phyloP scores from a whole-genome alignment of 2,797 vertebrate species.

The Hoplostethus atlanticus region DNA sequence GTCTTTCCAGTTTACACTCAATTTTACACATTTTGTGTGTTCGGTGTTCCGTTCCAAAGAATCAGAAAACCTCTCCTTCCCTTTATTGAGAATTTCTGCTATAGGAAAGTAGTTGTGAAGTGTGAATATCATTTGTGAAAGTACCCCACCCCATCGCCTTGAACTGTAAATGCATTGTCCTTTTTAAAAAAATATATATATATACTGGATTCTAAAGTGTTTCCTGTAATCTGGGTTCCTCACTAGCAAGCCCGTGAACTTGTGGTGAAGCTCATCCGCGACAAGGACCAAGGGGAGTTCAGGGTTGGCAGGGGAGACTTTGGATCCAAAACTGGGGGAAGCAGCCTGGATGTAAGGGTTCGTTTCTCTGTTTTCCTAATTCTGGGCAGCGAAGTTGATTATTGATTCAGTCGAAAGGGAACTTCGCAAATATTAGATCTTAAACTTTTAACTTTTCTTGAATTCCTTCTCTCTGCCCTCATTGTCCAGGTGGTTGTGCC shows the following conservation, averaged over 20 bases:
- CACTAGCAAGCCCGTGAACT: conserved; percentile 98
- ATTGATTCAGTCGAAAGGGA: not conserved
- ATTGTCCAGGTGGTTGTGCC: conserved; percentile 92
- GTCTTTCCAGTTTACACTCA: conserved; percentile 49
- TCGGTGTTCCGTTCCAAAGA: conserved; percentile 7
- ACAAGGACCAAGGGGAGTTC: conserved; percentile 98
- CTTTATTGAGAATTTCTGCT: not conserved
- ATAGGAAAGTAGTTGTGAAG: not conserved
- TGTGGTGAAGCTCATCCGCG: conserved; percentile 96
- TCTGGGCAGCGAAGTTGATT: not conserved
- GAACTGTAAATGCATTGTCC: not conserved
- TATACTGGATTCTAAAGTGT: not conserved
- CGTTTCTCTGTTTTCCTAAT: not conserved
- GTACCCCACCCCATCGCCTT: not conserved
- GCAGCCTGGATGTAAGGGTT: conserved; percentile 91
- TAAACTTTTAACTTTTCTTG: not conserved
- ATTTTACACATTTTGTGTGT: conserved; percentile 62
- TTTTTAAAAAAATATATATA: not conserved
- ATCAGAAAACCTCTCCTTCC: conserved; percentile 24
- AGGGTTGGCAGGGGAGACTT: conserved; percentile 92
- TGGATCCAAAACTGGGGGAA: conserved; percentile 92
- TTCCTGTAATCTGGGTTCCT: conserved; percentile 32
- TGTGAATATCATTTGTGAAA: not conserved
- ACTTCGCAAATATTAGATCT: not conserved
- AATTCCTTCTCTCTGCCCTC: not conserved